Evolutionary conservation across 1,140 invertebrate species (phyloP), one percentile per base, ranked within the genome.

Genomic region (Aricia agestis): DNA sequence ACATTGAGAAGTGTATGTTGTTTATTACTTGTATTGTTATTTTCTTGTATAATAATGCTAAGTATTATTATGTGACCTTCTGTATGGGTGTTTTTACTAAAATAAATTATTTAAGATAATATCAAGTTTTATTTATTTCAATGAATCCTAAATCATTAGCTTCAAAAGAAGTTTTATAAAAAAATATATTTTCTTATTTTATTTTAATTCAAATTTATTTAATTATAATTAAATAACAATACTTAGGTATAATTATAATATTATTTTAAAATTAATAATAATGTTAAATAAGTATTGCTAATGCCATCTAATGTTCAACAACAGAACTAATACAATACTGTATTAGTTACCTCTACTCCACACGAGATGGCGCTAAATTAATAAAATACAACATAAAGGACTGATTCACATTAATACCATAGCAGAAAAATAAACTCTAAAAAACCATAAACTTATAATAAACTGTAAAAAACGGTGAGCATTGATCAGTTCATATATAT

Each of bases 21-120:
- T 52, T 11, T 52, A 13, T 61, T 69, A 83, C 85, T 89, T 86
- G 73, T 89, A 85, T 89, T 89, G 80, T 89, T 89, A 89, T 89
- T 85, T 68, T 15, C 10, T 82, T 73, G 72, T 80, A 87, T 89
- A 89, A 89, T 87, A 85, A 87, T 88, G 88, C 81, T 78, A 89
- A 89, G 87, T 89, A 81, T 69, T 73, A 65, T 67, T 84, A 79
- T 80, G 78, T 83, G 77, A 73, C 77, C 78, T 80, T 52, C 76
- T 80, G 82, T 80, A 72, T 77, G 82, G 78, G 74, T 82, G 78
- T 36, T 76, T 77, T 81, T 76, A 71, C 63, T 71, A 70, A 72
- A 72, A 71, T 66, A 68, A 13, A 72, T 41, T n/a, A 6, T 41
- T 25, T 25, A 63, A 63, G 6, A 52, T 13, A 13, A 15, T 52